Evolutionary conservation across 1,140 invertebrate genomes (phyloP).

Genomic region (Drusus annulatus): DNA sequence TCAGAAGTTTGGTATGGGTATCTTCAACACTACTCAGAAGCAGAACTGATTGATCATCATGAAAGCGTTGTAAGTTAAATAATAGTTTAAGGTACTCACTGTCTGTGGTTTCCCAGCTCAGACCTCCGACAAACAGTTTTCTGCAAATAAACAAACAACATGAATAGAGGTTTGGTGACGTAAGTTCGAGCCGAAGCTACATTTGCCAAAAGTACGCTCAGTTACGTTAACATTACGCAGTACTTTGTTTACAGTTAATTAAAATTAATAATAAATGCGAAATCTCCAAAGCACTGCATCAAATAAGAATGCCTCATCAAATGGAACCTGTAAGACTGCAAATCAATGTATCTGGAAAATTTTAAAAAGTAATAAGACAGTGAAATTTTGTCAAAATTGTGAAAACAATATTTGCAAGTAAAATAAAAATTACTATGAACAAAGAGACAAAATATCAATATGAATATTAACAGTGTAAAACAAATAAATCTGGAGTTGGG

Average conservation of each 20-base stretch:
- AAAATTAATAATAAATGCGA: slow-evolving; percentile 69
- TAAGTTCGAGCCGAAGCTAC: slow-evolving; percentile 53
- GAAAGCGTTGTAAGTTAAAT: too few species aligned
- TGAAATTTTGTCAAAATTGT: slow-evolving; percentile 66
- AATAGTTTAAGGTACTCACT: slow-evolving; percentile 81
- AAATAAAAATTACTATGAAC: slow-evolving; percentile 55
- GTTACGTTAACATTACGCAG: slow-evolving; percentile 72
- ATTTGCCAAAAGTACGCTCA: slow-evolving; percentile 58
- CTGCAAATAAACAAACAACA: slow-evolving; percentile 79
- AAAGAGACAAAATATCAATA: slow-evolving; percentile 56
- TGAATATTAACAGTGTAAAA: slow-evolving; percentile 48
- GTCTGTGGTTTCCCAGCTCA: slow-evolving; percentile 98
- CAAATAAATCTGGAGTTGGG: slow-evolving; percentile 62
- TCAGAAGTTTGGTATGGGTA: slow-evolving; percentile 65
- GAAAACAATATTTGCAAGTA: slow-evolving; percentile 52
- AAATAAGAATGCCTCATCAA: slow-evolving; percentile 66
- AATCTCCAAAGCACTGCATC: slow-evolving; percentile 73
- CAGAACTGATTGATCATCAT: slow-evolving; percentile 73
- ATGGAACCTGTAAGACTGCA: slow-evolving; percentile 69
- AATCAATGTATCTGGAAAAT: slow-evolving; percentile 70
- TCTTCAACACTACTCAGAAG: slow-evolving; percentile 71
- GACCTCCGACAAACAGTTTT: slow-evolving; percentile 97
- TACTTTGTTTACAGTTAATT: slow-evolving; percentile 73
- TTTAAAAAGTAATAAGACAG: slow-evolving; percentile 69
- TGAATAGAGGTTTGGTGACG: slow-evolving; percentile 53